Base-by-base conservation (phyloP, 1,140 invertebrate genomes). In the Triops cancriformis region DNA sequence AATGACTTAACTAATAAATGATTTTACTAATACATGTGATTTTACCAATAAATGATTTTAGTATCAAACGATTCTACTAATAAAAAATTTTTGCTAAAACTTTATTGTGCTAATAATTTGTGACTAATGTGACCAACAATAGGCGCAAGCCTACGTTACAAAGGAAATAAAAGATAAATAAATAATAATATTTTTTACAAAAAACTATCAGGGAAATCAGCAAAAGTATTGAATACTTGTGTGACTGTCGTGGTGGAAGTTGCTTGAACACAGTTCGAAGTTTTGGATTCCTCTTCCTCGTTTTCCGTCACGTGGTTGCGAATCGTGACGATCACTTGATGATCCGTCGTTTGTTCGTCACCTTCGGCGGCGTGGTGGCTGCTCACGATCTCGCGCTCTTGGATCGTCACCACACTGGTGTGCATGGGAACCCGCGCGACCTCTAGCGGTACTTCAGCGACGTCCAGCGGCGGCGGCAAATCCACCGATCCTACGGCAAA, bases 251-350 rank as follows among this genome's bases (percentile, higher is more conserved):
- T 64, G 51, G 14, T 64, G 14, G 51, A 18, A 23, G 14, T 0
- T 64, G 51, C 2, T 64, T 10, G 14, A 23, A 23, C 18, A 4
- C 51, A 12, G 23, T 23, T 64, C 51, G 14, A 10, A n/a, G 23
- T 18, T 18, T 64, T 64, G 6, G 9, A 5, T 4, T 64, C 51
- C 10, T 64, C 23, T 64, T 64, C 51, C 3, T 64, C 51, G 0
- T 5, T 64, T 64, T 64, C 18, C 10, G 18, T 64, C 3, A 64
- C 51, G 51, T 64, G 51, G 51, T 64, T 64, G 18, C 51, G 23
- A 64, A 64, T 64, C 18, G 51, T 64, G 14, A 64, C 51, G 51
- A 23, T 64, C 51, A 64, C 51, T 64, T 64, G 51, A 64, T 64
- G 51, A 23, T 64, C 51, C 14, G 51, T 64, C 18, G 51, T 64